phyloP scores from a whole-genome alignment of 2,888 invertebrate species.

The Lasioglossum morio region DNA sequence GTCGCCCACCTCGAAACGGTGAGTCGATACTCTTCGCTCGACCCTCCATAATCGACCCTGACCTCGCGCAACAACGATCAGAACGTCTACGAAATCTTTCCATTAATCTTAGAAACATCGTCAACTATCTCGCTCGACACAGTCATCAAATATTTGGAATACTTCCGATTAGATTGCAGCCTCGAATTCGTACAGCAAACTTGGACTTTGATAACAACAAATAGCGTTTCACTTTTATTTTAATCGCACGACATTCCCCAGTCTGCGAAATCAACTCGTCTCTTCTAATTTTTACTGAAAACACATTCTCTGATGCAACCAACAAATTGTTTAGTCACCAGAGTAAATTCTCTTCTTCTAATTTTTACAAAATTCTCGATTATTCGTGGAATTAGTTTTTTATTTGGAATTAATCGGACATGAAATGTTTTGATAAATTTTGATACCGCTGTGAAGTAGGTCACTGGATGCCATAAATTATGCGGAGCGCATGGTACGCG shows the following conservation, averaged over 20 bases:
- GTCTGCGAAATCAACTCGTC: too few relatives aligned
- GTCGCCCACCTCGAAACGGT: constrained; percentile 49
- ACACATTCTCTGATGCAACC: too few relatives aligned
- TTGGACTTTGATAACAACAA: not conserved
- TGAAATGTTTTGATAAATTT: not conserved
- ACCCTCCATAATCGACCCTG: constrained; percentile 47
- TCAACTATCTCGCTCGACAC: not conserved
- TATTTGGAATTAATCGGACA: not conserved
- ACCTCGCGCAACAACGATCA: constrained; percentile 51
- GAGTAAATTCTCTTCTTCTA: not conserved
- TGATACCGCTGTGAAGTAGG: not conserved
- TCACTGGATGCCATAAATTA: not conserved
- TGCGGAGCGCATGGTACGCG: not conserved
- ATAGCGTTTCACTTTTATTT: not conserved
- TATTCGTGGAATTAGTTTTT: not conserved
- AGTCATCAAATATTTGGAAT: constrained; percentile 1
- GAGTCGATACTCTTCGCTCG: constrained; percentile 38
- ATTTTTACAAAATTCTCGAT: not conserved
- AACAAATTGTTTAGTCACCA: not conserved
- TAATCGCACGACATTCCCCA: not conserved
- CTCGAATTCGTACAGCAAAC: not conserved
- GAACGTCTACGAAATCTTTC: constrained; percentile 59
- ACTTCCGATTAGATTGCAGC: not conserved
- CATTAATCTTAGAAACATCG: not conserved
- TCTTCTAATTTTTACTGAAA: too few relatives aligned